Base-by-base conservation (phyloP, 2,888 invertebrate species). In the Melanotus villosus region DNA sequence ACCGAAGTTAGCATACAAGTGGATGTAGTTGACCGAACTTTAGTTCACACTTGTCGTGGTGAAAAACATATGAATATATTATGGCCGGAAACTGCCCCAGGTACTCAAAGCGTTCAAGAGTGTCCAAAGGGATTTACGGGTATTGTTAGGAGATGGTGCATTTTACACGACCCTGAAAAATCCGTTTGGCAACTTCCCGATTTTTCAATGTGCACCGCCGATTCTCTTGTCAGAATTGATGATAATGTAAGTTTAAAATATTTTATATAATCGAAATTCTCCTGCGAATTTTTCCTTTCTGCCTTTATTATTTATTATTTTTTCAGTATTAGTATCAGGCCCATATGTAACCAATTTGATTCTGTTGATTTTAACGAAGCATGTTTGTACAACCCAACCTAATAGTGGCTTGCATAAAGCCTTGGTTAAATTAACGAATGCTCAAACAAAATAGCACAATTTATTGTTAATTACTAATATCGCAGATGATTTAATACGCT, bases 101-200 rank as follows among this genome's bases (percentile, higher is more conserved):
- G 93, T 2, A 90, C 91, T 0, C 89, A 90, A 65, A 91, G 92
- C 7, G 80, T 93, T 78, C 77, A 90, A 78, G 88, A 88, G 65
- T 91, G 91, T 77, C 91, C 91, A 0, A 84, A 84, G 1, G 88
- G 89, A 1, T 85, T 67, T 84, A 84, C 83, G 52, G 88, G 88
- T 0, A 83, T 84, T 32, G 87, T 88, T 3, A 81, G 83, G 0
- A 83, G 91, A 47, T 84, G 88, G 30, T 92, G 92, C 77, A 86
- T 87, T 38, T 87, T 91, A 77, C 86, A 86, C 32, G 89, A 90
- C 76, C 85, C 88, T 12, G 89, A 89, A 32, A 90, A 89, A 18
- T 91, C 93, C 0, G 89, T 89, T 72, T 95, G 95, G 95, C 88
- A 89, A 76, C 83, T 88, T 45, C 92, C 94, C 0, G 93, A 94